Evolutionary conservation across 2,113 vertebrate genomes (phyloP), one percentile per base, ranked within the genome.

Genomic region (Limnothrissa miodon): DNA sequence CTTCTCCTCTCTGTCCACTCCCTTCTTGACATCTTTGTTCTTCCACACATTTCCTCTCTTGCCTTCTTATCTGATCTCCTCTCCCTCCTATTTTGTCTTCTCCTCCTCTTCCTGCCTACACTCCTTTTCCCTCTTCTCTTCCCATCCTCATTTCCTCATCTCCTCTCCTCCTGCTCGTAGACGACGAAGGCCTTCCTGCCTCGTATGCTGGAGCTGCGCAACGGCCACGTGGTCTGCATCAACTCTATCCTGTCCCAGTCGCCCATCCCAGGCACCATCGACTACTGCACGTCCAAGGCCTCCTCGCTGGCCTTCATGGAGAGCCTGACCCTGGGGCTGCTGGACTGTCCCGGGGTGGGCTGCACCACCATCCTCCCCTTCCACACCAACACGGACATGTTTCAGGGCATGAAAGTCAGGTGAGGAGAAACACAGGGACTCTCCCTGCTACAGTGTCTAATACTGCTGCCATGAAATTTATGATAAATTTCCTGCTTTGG

Each of bases 351-450:
- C 0, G 98, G 98, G 0, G 98, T 99, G 80, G 94, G 94, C 11
- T 97, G 97, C 86, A 99, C 98, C 84, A 99, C 98, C 0, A 96
- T 99, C 48, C 94, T 99, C 80, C 98, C 98, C 79, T 99, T 98
- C 91, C 98, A 99, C 93, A 99, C 97, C 81, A 99, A 96, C 89
- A 99, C 98, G 0, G 98, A 99, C 93, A 99, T 99, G 98, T 99
- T 99, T 90, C 98, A 98, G 92, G 98, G 98, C 90, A 98, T 99
- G 98, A 95, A 96, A 94, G 96, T 99, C 92, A 97, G 98, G 98
- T 99, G 85, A 93, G 97, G 90, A 88, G 80, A 33, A 78, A 4
- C 78, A 4, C 36, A n/a, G 2, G 8, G 45, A 15, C 42, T 42
- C 42, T 17, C 13, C 29, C 29, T 80, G 10, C 23, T 56, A 13